A percentile compares a stretch with the other conserved stretches of the same genome.
Conservation (phyloP, 2,113 vertebrate species). For the Syngnathus scovelli region DNA sequence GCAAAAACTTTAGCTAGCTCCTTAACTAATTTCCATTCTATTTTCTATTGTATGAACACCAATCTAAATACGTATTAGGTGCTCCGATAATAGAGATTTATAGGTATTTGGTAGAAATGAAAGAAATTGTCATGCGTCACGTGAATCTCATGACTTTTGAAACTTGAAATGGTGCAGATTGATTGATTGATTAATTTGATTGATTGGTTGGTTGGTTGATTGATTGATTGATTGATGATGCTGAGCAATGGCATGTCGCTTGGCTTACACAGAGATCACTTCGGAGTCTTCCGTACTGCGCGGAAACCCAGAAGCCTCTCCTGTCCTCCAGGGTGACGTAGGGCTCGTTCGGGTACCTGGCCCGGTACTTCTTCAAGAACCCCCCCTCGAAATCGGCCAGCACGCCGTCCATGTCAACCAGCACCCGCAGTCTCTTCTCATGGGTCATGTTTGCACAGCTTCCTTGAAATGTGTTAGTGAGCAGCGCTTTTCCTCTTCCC, state of each 20-base stretch:
- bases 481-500: constrained; percentile 24
- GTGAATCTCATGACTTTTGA: not conserved
- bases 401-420: constrained; percentile 95
- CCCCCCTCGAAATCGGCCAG: constrained; percentile 94
- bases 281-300: constrained; percentile 82
- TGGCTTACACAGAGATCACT: constrained; percentile 84
- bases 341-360: constrained; percentile 80
- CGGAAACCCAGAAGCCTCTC: constrained; percentile 90
- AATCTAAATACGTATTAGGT: not conserved
- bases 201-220: too few relatives aligned
- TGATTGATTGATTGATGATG: too few relatives aligned
- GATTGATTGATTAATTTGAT: too few relatives aligned
- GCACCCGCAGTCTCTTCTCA: constrained; percentile 72
- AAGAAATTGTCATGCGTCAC: not conserved
- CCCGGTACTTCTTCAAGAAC: constrained; percentile 85
- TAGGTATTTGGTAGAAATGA: too few relatives aligned
- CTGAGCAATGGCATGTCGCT: too few relatives aligned
- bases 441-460: constrained; percentile 42
- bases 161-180: not conserved
- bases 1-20: too few relatives aligned
- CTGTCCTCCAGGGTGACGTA: constrained; percentile 82
- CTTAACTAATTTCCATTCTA: too few relatives aligned
- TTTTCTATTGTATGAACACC: not conserved
- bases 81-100: too few relatives aligned
- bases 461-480: constrained; percentile 29